A percentile compares a stretch with the other conserved stretches of the same genome.
Evolutionary conservation across 1,140 invertebrate species (phyloP).

Genomic region (Leguminivora glycinivorella): DNA sequence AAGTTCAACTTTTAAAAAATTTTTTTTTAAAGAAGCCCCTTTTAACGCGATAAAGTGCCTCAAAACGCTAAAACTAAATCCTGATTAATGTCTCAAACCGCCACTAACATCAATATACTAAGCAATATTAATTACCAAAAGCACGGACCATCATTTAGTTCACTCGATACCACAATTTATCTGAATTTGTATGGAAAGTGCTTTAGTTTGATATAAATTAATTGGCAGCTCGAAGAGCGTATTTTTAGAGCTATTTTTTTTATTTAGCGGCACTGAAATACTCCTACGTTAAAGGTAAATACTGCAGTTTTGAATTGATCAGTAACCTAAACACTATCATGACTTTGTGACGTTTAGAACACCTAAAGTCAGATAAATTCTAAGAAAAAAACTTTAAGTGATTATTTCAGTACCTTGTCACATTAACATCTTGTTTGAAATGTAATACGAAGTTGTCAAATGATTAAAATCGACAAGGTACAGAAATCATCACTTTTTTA

Average conservation of each 20-base stretch:
- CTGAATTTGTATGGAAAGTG: not conserved
- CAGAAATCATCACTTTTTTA: too few species aligned
- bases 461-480: too few species aligned
- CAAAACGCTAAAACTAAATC: not conserved
- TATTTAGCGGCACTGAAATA: not conserved
- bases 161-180: slow-evolving; percentile 5
- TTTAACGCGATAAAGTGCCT: not conserved
- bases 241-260: not conserved
- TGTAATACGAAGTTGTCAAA: too few species aligned
- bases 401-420: too few species aligned
- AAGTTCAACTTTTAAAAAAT: too few species aligned
- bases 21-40: not conserved
- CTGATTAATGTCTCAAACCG: not conserved
- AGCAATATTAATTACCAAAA: not conserved
- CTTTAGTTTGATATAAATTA: not conserved
- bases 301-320: not conserved
- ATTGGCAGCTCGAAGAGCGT: not conserved
- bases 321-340: too few species aligned
- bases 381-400: too few species aligned
- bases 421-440: too few species aligned
- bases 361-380: too few species aligned
- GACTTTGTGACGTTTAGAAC: too few species aligned
- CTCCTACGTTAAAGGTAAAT: too few species aligned
- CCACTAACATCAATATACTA: slow-evolving; percentile 3
- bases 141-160: not conserved